Base-by-base conservation (phyloP, 1,140 invertebrate species). In the Homalodisca vitripennis region DNA sequence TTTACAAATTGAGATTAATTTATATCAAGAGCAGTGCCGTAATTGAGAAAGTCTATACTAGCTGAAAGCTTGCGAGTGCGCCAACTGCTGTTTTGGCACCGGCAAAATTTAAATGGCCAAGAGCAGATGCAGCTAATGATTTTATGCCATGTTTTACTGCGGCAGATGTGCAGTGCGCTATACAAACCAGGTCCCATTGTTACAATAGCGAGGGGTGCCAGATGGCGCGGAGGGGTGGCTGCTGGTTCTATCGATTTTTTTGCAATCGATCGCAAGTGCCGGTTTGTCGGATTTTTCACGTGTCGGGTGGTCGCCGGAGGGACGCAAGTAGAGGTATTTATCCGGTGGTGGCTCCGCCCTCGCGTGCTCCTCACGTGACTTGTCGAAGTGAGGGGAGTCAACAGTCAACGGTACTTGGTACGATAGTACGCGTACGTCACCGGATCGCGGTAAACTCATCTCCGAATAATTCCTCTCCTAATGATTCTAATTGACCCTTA, bases 401-500 rank as follows among this genome's bases (percentile, higher is more conserved):
- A n/a, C n/a, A n/a, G n/a, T n/a, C n/a, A n/a, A n/a, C 29, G 3
- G 55, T 60, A 29, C 55, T 51, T 30, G 55, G 55, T 60, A 27
- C 55, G 55, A 60, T 60, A 27, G 55, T 60, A 26, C 55, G 55
- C 29, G 55, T 22, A 60, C 24, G 55, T n/a, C 6, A 26, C 14
- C 55, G 48, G n/a, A n/a, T n/a, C n/a, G n/a, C n/a, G n/a, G n/a
- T n/a, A 41, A 17, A 41, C 55, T 13, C 24, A 60, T 13, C 55
- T 51, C 48, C 3, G 48, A n/a, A 51, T 51, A 60, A 60, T 30
- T 60, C 55, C 17, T 41, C 17, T 10, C 34, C 34, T 60, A 27
- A 60, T 60, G 55, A 27, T 41, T 41, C 55, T 60, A 60, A 60
- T 60, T 60, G 55, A 60, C 55, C 48, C 14, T 20, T 51, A 22